phyloP scores from a whole-genome alignment of 2,888 invertebrate species.

The Drosophila aldrichi region DNA sequence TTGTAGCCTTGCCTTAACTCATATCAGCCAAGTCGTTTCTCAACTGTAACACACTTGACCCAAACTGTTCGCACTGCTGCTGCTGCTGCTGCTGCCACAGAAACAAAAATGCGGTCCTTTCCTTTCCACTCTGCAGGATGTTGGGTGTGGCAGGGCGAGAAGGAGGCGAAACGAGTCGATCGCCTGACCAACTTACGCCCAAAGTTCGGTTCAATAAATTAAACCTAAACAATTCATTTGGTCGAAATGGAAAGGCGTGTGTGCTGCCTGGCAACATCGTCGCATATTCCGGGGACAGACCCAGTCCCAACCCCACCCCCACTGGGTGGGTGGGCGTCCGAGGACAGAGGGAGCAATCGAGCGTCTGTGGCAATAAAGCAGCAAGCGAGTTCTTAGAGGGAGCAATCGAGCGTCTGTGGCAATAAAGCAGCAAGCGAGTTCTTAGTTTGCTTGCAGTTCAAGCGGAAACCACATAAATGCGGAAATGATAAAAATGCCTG shows the following conservation, averaged over 20 bases:
- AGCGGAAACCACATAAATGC: constrained; percentile 81
- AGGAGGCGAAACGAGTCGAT: constrained; percentile 1
- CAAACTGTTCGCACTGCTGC: constrained; percentile 8
- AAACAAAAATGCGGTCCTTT: constrained; percentile 18
- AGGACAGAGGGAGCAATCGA: constrained; percentile 11
- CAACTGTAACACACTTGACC: constrained; percentile 20
- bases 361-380: constrained; percentile 65
- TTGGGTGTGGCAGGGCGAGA: neutral
- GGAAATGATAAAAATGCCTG: constrained; percentile 80
- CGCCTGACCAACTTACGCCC: constrained; percentile 23
- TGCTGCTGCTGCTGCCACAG: neutral
- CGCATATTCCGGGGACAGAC: neutral
- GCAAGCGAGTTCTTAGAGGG: too few relatives aligned
- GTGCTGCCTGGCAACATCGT: constrained; percentile 29
- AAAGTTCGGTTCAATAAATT: constrained; percentile 68
- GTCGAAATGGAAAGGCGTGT: constrained; percentile 25
- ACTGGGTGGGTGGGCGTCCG: neutral
- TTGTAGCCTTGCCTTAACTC: constrained; percentile 35
- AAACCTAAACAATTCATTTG: constrained; percentile 73
- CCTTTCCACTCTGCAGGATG: constrained; percentile 11
- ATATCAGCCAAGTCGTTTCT: constrained; percentile 27
- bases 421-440: constrained; percentile 76
- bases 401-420: too few relatives aligned
- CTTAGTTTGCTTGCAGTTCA: constrained; percentile 73
- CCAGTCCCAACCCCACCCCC: too few relatives aligned